Base-by-base conservation (phyloP, 2,113 vertebrate species). In the Catagonus wagneri region DNA sequence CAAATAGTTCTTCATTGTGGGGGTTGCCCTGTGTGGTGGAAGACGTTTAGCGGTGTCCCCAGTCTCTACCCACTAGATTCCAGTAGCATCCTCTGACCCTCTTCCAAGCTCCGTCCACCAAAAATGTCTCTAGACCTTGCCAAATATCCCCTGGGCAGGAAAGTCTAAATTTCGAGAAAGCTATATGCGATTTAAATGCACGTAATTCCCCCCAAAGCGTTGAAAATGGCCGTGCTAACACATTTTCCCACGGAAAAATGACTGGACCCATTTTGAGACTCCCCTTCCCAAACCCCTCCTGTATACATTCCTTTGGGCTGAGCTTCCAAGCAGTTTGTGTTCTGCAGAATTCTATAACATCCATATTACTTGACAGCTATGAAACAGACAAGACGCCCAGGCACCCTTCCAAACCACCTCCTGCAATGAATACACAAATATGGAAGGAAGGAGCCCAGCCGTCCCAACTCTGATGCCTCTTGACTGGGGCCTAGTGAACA, bases 231-330 rank as follows among this genome's bases (percentile, higher is more conserved):
- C 52, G 68, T 25, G 20, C 20, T 8, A 80, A 66, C 32, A 39
- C 27, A 84, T 72, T 95, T 97, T 88, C 95, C 90, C 80, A 68
- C 36, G 81, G 66, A 92, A 94, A 96, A 92, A 72, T n/a, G 88
- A 87, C 74, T 32, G 19, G 54, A 61, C 25, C 72, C 69, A 34
- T 76, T 92, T 90, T 91, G 22, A 83, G 25, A 10, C 58, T 65
- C 17, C 50, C 14, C 7, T 93, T 96, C 54, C 83, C 29, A 65
- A 81, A 11, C 6, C 10, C 44, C 23, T 80, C 36, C 66, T 92
- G 65, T 93, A 88, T 97, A 92, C 36, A 87, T 96, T 96, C 75
- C 60, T 95, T 89, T 65, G 56, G 39, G 50, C 79, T 93, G 79
- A 90, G 90, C 50, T 66, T 90, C 65, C 95, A 71, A 90, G 92